Percentiles rank a stretch among this genome's conserved stretches.
Evolutionary conservation across 2,797 vertebrate genomes (phyloP).

Genomic region (Sebastes reedi): DNA sequence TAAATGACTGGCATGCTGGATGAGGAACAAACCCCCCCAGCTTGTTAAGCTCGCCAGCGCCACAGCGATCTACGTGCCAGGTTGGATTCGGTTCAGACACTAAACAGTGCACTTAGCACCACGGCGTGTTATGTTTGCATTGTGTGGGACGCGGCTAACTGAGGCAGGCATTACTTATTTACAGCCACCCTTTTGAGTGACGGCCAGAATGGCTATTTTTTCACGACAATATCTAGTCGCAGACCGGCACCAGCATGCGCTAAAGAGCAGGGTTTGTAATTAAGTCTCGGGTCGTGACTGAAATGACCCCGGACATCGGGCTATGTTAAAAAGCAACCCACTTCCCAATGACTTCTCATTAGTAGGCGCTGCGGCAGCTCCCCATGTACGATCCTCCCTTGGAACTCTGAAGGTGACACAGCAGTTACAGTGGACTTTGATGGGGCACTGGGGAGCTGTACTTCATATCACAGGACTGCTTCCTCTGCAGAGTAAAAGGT

Average conservation of each 20-base stretch:
- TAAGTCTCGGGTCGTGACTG: constrained; percentile 60
- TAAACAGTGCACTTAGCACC: constrained; percentile 59
- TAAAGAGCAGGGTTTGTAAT: constrained; percentile 67
- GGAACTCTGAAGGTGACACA: constrained; percentile 81
- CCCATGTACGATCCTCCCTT: constrained; percentile 58
- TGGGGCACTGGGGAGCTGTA: constrained; percentile 81
- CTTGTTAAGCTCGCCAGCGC: constrained; percentile 49
- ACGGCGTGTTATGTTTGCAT: constrained; percentile 48
- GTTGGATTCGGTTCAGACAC: constrained; percentile 61
- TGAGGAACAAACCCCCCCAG: constrained; percentile 40
- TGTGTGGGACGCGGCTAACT: constrained; percentile 36
- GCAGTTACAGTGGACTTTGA: constrained; percentile 82
- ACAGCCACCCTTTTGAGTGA: constrained; percentile 40
- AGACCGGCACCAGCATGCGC: neutral
- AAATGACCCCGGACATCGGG: constrained; percentile 61
- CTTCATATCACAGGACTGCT: constrained; percentile 79
- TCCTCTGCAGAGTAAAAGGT: constrained; percentile 76
- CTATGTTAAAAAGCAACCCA: constrained; percentile 55
- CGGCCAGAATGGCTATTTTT: constrained; percentile 31
- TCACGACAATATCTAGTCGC: constrained; percentile 20
- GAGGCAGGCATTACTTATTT: constrained; percentile 47
- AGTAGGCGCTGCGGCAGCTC: constrained; percentile 69
- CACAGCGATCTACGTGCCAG: constrained; percentile 45
- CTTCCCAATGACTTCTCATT: constrained; percentile 75
- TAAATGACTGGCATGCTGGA: constrained; percentile 59